A percentile compares a stretch with the other conserved stretches of the same genome.
Evolutionary conservation across 2,888 invertebrate genomes (phyloP).

Genomic region (Phymatocera aterrima): DNA sequence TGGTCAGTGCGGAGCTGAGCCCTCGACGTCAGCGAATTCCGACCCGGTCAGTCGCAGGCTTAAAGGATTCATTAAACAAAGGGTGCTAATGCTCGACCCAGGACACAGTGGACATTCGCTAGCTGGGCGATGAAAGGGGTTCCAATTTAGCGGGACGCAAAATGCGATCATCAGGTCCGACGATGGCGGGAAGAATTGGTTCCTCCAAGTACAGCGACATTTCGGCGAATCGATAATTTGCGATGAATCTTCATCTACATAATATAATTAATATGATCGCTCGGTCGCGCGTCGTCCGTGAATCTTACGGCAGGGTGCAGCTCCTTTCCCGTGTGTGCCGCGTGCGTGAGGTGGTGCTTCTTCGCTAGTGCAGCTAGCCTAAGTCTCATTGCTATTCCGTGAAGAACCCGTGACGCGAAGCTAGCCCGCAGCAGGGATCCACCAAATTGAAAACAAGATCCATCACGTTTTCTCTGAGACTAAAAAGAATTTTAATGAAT

Average conservation of each 20-base stretch:
- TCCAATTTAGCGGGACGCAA: background rate
- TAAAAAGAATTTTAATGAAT: conserved; percentile 74
- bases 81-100: conserved; percentile 71
- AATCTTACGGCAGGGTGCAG: too few relatives aligned
- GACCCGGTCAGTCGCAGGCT: conserved; percentile 66
- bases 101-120: conserved; percentile 30
- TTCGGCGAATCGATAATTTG: too few relatives aligned
- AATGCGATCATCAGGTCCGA: background rate
- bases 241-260: too few relatives aligned
- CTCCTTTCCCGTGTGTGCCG: background rate
- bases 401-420: conserved; percentile 58
- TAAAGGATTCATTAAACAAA: conserved; percentile 72
- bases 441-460: conserved; percentile 74
- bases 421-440: conserved; percentile 70
- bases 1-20: conserved; percentile 47
- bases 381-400: conserved; percentile 71
- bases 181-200: background rate
- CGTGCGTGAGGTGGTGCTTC: background rate
- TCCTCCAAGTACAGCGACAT: background rate
- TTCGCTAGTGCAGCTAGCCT: background rate
- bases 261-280: too few relatives aligned
- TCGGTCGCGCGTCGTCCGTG: too few relatives aligned
- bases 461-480: conserved; percentile 72
- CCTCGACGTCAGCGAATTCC: conserved; percentile 58
- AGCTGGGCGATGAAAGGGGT: conserved; percentile 60